phyloP scores from a whole-genome alignment of 2,888 invertebrate species.

The Homarus gammarus region DNA sequence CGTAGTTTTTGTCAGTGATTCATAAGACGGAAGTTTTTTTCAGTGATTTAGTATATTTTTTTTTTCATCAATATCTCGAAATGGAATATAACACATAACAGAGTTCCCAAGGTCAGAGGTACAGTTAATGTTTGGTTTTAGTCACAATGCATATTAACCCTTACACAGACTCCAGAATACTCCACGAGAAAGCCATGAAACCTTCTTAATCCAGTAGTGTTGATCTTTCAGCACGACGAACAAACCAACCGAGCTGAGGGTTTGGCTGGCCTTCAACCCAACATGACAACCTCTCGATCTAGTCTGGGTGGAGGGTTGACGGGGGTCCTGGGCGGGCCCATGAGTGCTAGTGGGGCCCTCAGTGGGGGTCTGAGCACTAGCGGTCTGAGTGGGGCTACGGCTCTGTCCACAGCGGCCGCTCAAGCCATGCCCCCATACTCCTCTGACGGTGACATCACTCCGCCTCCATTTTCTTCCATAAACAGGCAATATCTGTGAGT shows the following conservation, averaged over 20 bases:
- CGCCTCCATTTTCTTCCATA: constrained; percentile 55
- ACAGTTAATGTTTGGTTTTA: no score
- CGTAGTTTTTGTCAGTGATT: no score
- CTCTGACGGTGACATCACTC: constrained; percentile 55
- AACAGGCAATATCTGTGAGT: constrained; percentile 63
- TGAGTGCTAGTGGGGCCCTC: constrained; percentile 15
- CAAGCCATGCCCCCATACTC: constrained; percentile 42
- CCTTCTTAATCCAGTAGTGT: no score
- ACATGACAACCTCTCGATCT: constrained; percentile 29
- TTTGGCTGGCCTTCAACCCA: constrained; percentile 8
- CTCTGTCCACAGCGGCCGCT: constrained; percentile 32
- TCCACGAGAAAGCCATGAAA: no score
- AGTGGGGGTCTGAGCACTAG: constrained; percentile 49
- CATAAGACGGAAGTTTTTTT: no score
- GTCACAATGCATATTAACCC: no score
- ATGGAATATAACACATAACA: no score
- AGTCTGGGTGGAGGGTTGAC: constrained; percentile 25
- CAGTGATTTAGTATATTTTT: no score
- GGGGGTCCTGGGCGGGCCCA: not conserved
- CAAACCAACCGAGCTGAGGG: not conserved
- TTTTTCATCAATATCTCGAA: no score
- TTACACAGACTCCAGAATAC: no score
- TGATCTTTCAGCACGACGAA: constrained; percentile 21
- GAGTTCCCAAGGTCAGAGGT: no score
- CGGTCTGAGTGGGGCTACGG: constrained; percentile 51